Percentiles rank a stretch among this genome's conserved stretches.
These are phyloP conservation scores for Drosophila meridiana DNA, from an alignment of 2,888 invertebrate genomes.

Conservation along the genomic window DNA sequence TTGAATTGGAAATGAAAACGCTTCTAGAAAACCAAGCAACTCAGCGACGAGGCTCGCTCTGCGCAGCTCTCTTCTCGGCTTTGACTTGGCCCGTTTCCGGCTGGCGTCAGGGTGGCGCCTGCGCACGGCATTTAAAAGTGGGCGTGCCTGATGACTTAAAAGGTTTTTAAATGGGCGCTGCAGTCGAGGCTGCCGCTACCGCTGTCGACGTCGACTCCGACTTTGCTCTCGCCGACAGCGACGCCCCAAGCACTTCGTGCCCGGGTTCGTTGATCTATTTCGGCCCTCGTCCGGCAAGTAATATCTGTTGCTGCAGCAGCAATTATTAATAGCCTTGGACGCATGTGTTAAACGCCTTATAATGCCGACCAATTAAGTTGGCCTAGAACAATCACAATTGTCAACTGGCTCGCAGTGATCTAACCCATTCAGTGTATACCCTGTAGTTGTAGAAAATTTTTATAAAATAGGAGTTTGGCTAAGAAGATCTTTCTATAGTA, in stretches of 20 bases:
- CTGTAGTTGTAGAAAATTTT: not conserved
- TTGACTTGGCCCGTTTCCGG: constrained; percentile 69
- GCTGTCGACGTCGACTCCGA: constrained; percentile 2
- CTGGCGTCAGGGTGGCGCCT: constrained; percentile 82
- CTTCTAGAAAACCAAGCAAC: constrained; percentile 35
- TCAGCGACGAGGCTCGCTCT: constrained; percentile 32
- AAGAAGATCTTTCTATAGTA: no score
- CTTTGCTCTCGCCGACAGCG: constrained; percentile 72
- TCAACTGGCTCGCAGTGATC: constrained; percentile 8
- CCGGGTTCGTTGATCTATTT: constrained; percentile 74
- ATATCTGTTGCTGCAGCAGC: constrained; percentile 29
- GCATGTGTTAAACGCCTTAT: constrained; percentile 66
- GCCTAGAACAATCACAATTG: not conserved
- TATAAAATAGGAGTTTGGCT: no score
- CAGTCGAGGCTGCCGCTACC: constrained; percentile 2
- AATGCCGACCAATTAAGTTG: constrained; percentile 40
- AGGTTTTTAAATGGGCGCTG: constrained; percentile 79
- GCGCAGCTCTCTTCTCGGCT: constrained; percentile 1
- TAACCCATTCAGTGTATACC: not conserved
- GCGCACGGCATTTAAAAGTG: constrained; percentile 68
- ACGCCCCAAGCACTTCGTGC: constrained; percentile 60
- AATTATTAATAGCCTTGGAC: constrained; percentile 42
- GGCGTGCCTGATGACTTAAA: constrained; percentile 82
- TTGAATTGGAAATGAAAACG: constrained; percentile 36
- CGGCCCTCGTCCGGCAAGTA: constrained; percentile 9